A percentile compares a stretch with the other conserved stretches of the same genome.
phyloP scores from a whole-genome alignment of 2,113 vertebrate species.

The Eurypyga helias region DNA sequence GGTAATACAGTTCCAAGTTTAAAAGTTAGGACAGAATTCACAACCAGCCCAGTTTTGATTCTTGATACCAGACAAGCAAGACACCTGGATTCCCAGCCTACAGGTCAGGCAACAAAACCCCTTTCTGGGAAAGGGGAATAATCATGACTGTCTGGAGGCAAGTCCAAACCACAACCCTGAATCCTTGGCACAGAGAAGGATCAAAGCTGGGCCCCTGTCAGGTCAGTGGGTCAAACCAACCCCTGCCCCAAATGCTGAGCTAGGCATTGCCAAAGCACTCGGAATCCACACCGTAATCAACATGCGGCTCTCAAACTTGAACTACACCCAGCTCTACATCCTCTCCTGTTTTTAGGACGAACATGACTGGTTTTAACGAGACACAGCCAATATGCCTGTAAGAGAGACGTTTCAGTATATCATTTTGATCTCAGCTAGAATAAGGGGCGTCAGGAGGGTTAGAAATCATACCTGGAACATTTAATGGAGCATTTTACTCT shows the following conservation, averaged over 20 bases:
- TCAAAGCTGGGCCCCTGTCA: neutral
- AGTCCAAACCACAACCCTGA: neutral
- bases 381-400: neutral
- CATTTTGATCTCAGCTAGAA: neutral
- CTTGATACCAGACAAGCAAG: neutral
- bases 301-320: neutral
- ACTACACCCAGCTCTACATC: neutral
- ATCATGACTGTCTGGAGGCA: neutral
- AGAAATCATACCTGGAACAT: neutral
- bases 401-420: neutral
- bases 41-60: neutral
- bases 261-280: neutral
- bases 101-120: neutral
- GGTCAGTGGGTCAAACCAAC: neutral
- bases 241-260: neutral
- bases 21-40: neutral
- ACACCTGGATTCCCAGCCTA: neutral
- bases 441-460: neutral
- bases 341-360: neutral
- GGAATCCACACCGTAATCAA: neutral
- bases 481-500: neutral
- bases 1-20: neutral
- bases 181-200: neutral
- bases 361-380: neutral
- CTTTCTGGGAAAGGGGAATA: neutral